A percentile compares a stretch with the other conserved stretches of the same genome.
Conservation (phyloP, 92 coral and sea anemone species). For the Umimayanthus kanabou region DNA sequence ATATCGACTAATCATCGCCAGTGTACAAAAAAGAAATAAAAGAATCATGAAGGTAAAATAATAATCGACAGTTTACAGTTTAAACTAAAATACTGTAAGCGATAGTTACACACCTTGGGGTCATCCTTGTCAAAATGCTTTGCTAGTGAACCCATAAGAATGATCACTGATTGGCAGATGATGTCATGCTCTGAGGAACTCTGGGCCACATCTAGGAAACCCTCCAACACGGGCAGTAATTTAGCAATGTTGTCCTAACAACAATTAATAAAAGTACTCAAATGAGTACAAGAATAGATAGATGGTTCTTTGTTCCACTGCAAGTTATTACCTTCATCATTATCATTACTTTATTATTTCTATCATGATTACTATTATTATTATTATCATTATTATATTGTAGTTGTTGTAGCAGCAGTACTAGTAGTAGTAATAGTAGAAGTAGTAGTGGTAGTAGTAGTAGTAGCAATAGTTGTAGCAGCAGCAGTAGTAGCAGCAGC, state of each 20-base stretch:
- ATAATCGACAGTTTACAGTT: neutral
- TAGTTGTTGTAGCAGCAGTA: too few species aligned
- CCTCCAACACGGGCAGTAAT: slow-evolving; percentile 88
- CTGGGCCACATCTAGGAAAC: slow-evolving; percentile 88
- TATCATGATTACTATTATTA: too few species aligned
- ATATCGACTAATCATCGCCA: too few species aligned
- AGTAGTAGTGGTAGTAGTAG: too few species aligned
- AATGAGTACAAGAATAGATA: neutral
- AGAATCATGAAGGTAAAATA: too few species aligned
- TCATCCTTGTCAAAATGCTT: slow-evolving; percentile 95
- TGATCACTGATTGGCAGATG: slow-evolving; percentile 92
- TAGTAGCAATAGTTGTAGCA: too few species aligned
- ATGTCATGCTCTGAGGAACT: slow-evolving; percentile 92
- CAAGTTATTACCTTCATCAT: neutral
- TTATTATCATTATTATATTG: too few species aligned
- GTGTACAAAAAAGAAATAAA: too few species aligned
- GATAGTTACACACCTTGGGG: slow-evolving; percentile 68
- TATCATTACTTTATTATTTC: too few species aligned
- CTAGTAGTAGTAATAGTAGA: too few species aligned
- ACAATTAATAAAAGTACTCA: neutral
- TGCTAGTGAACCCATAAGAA: slow-evolving; percentile 94
- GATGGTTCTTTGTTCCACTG: neutral
- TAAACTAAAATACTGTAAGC: neutral
- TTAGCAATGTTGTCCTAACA: slow-evolving; percentile 74
- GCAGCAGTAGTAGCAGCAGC: too few species aligned